Evolutionary conservation across 2,888 invertebrate species (phyloP).

Genomic region (Megaustenia siamemsis): DNA sequence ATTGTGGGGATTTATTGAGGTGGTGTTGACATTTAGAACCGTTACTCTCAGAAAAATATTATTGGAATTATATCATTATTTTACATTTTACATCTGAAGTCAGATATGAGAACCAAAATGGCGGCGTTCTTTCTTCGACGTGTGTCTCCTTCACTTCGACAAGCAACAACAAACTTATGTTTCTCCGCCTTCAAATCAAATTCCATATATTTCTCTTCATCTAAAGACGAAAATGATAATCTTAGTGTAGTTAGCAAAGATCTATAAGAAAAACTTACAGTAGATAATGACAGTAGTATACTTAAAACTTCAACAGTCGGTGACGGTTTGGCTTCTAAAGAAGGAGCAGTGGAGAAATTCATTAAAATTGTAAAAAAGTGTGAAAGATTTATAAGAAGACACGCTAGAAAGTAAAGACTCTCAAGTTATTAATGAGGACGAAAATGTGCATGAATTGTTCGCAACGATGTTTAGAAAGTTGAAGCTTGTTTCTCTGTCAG

Average conservation of each 20-base stretch:
- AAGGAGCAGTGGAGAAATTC: constrained; percentile 57
- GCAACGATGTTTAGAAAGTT: constrained; percentile 90
- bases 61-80: too few species aligned
- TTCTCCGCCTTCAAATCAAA: not conserved
- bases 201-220: not conserved
- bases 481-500: constrained; percentile 87
- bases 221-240: not conserved
- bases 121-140: constrained; percentile 61
- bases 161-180: not conserved
- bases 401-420: too few species aligned
- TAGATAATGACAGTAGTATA: too few species aligned
- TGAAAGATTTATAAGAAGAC: constrained; percentile 12
- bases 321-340: constrained; percentile 37
- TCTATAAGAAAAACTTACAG: not conserved
- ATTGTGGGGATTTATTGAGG: too few species aligned
- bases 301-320: too few species aligned
- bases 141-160: not conserved
- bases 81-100: too few species aligned
- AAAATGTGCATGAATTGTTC: constrained; percentile 82
- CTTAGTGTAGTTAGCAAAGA: not conserved
- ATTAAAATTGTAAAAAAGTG: constrained; percentile 54
- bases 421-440: not conserved
- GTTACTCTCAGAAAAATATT: too few species aligned
- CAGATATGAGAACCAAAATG: constrained; percentile 65
- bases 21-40: too few species aligned